Evolutionary conservation across 2,888 invertebrate genomes (phyloP).

Genomic region (Diploptera punctata): DNA sequence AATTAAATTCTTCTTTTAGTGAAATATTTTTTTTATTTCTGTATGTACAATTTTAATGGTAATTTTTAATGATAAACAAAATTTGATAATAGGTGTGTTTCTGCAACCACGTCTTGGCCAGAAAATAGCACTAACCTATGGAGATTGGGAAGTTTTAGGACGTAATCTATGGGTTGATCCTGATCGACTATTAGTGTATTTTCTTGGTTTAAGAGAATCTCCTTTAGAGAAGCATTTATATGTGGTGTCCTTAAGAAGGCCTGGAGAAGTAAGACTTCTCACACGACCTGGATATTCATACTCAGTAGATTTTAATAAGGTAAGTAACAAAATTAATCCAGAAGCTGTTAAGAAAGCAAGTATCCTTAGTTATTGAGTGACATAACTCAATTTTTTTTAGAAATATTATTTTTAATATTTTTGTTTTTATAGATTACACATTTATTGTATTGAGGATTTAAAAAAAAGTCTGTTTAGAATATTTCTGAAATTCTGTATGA

Average conservation of each 20-base stretch:
- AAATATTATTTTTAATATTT: too few relatives aligned
- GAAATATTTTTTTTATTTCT: too few relatives aligned
- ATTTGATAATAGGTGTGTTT: constrained; percentile 36
- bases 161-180: constrained; percentile 89
- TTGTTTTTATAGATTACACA: too few relatives aligned
- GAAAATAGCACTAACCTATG: constrained; percentile 78
- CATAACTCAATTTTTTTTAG: too few relatives aligned
- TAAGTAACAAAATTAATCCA: constrained; percentile 51
- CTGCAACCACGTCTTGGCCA: constrained; percentile 41
- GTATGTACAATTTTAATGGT: too few relatives aligned
- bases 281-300: constrained; percentile 88
- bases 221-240: constrained; percentile 94
- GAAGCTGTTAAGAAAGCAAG: too few relatives aligned
- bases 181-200: constrained; percentile 81
- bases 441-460: too few relatives aligned
- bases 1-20: too few relatives aligned
- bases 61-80: too few relatives aligned
- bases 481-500: too few relatives aligned
- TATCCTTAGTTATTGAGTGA: too few relatives aligned
- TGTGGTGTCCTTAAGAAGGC: constrained; percentile 75
- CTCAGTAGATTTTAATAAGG: constrained; percentile 79
- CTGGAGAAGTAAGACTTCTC: constrained; percentile 75
- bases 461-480: too few relatives aligned
- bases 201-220: constrained; percentile 88
- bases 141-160: constrained; percentile 93